Evolutionary conservation across 2,797 vertebrate genomes (phyloP).

Genomic region (Spondyliosoma cantharus): DNA sequence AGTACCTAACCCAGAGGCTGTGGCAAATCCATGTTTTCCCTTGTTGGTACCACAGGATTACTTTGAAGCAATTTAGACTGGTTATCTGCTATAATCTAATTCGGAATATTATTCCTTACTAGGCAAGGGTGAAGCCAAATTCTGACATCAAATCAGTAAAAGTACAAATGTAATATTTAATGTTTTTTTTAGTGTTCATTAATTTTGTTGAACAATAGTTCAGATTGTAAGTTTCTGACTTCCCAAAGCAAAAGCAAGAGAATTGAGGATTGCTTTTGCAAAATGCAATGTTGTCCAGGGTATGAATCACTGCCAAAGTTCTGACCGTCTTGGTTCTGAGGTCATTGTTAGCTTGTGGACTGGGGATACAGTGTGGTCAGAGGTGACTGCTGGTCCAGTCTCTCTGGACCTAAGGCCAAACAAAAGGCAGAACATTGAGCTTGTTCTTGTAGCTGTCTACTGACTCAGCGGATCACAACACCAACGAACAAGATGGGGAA

Average conservation of each 20-base stretch:
- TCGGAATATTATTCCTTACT: conserved; percentile 6
- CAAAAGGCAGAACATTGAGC: conserved; percentile 42
- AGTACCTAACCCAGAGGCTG: conserved; percentile 28
- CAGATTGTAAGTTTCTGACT: not conserved
- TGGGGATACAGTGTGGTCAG: conserved; percentile 38
- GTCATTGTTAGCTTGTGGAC: conserved; percentile 35
- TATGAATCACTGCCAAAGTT: conserved; percentile 25
- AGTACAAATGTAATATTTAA: not conserved
- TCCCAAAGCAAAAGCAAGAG: not conserved
- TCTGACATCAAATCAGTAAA: not conserved
- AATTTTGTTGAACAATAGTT: not conserved
- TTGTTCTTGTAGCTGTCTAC: conserved; percentile 27
- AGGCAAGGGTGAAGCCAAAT: not conserved
- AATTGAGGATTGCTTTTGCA: conserved; percentile 6
- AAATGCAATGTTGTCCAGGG: not conserved
- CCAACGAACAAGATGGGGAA: conserved; percentile 5
- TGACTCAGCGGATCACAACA: conserved; percentile 50
- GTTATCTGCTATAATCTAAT: conserved; percentile 36
- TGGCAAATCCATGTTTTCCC: conserved; percentile 29
- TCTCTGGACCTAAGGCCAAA: conserved; percentile 41
- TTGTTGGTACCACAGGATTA: conserved; percentile 35
- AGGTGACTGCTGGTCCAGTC: conserved; percentile 46
- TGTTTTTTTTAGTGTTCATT: not conserved
- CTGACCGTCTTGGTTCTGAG: conserved; percentile 15
- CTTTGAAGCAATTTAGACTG: conserved; percentile 21